Base-by-base conservation (phyloP, 2,113 vertebrate species). In the Leucoraja erinaceus region DNA sequence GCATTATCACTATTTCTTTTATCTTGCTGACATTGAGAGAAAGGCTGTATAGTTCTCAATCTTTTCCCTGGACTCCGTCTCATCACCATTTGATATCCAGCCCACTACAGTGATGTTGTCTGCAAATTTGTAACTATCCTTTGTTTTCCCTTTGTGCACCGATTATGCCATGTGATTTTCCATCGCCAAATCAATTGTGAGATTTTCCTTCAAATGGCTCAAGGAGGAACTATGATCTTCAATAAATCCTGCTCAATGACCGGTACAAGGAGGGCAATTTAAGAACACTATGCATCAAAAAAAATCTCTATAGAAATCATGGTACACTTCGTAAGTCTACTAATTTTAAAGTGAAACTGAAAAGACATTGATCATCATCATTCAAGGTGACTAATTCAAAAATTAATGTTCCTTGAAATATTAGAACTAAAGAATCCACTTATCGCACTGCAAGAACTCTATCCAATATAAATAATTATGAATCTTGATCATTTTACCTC, bases 351-450 rank as follows among this genome's bases (percentile, higher is more conserved):
- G 81, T 61, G 61, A 66, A n/a, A 63, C 25, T 59, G 22, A 83
- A 83, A 56, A 83, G 79, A 59, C 54, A n/a, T 8, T 63, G 28
- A 61, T 31, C n/a, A 4, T 70, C 47, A 91, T 91, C 88, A 47
- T 31, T 91, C 22, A 72, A 72, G 0, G 22, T 54, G 56, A 86
- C 18, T 70, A 47, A 38, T 91, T 91, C 20, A 9, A 72, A 91
- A 91, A 91, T 74, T 91, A 72, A 91, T 91, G 68, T 91, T 72
- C 68, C 68, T 72, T 38, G 90, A 91, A 91, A 91, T 91, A 68
- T 91, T 91, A 74, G 33, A 88, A 63, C n/a, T 88, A 63, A 91
- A 90, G 28, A 70, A 16, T 47, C 33, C 56, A 84, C 81, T 88
- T 66, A 66, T 5, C 90, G 72, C 68, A 91, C 20, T 91, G 20